Evolutionary conservation across 2,113 vertebrate species (phyloP).

Genomic region (Lepisosteus osseus): DNA sequence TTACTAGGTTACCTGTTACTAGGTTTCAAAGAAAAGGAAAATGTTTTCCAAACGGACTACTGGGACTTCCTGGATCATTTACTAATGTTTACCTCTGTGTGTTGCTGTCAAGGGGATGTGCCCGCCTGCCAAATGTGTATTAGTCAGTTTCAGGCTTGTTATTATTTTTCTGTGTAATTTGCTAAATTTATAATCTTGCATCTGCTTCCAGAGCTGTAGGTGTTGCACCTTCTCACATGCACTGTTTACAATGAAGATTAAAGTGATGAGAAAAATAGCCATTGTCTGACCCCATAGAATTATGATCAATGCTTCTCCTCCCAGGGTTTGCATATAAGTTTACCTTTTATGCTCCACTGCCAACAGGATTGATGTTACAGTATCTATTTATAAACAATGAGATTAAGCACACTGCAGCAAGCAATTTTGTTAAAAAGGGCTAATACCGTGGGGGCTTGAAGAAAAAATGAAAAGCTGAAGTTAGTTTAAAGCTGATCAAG

Average conservation of each 20-base stretch:
- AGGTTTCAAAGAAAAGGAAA: too few species aligned
- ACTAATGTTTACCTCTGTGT: too few species aligned
- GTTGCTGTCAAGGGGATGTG: too few species aligned
- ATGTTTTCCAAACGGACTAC: too few species aligned
- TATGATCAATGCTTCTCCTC: constrained; percentile 37
- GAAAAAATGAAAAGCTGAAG: not conserved
- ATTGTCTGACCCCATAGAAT: constrained; percentile 33
- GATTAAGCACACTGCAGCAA: constrained; percentile 29
- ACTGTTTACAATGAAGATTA: not conserved
- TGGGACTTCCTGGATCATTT: too few species aligned
- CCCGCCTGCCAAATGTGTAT: too few species aligned
- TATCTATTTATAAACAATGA: constrained; percentile 19
- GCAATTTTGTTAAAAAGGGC: not conserved
- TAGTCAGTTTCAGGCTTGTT: too few species aligned
- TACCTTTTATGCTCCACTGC: constrained; percentile 38
- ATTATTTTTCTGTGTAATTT: too few species aligned
- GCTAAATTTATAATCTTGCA: too few species aligned
- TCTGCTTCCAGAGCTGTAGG: not conserved
- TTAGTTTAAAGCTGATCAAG: not conserved
- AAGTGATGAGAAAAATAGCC: constrained; percentile 22
- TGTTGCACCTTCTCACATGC: not conserved
- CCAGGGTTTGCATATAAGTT: constrained; percentile 34
- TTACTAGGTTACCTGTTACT: too few species aligned
- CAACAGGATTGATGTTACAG: constrained; percentile 40
- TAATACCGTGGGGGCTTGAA: not conserved